Evolutionary conservation across 2,888 invertebrate species (phyloP), one percentile per base, ranked within the genome.

Genomic region (Lymantria monacha): DNA sequence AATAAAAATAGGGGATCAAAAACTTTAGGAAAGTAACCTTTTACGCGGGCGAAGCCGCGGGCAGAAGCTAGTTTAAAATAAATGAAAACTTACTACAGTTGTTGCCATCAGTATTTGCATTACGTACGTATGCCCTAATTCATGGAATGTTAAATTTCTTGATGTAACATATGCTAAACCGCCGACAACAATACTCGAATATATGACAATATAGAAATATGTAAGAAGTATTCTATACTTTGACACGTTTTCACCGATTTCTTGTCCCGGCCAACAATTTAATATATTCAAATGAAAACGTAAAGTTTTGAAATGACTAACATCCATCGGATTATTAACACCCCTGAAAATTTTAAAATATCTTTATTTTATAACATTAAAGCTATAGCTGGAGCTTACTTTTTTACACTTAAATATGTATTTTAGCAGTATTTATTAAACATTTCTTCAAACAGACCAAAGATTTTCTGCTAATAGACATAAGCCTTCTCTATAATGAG

Each of bases 241-340:
- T 0, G 47, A 37, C 8, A 8, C 2, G 0, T 12, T 22, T n/a
- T 59, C 51, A 0, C 54, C 51, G 0, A 57, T 10, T 13, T 61
- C 51, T 7, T 53, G 13, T 0, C 14, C 36, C 0, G 63, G 61
- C 59, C 63, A 61, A 0, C 0, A 36, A 22, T 55, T 55, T 10
- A 51, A 0, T 1, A 1, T 0, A 1, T 0, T 0, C 12, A 59
- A 42, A 38, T 38, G 8, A 8, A 14, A 36, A 1, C 61, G 55
- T 9, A 61, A 15, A 14, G 7, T 41, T 8, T 11, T 15, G 9
- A 41, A 41, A 15, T 41, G 14, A 41, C 41, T 15, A 7, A 15
- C 15, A 15, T 41, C 41, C 10, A 14, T 15, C 9, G 15, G 41
- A 2, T 38, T n/a, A 10, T 38, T 5, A n/a, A 38, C 12, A n/a